Percentiles rank a stretch among this genome's conserved stretches.
Evolutionary conservation across 1,140 invertebrate genomes (phyloP).

Genomic region (Meloidogyne chitwoodi): DNA sequence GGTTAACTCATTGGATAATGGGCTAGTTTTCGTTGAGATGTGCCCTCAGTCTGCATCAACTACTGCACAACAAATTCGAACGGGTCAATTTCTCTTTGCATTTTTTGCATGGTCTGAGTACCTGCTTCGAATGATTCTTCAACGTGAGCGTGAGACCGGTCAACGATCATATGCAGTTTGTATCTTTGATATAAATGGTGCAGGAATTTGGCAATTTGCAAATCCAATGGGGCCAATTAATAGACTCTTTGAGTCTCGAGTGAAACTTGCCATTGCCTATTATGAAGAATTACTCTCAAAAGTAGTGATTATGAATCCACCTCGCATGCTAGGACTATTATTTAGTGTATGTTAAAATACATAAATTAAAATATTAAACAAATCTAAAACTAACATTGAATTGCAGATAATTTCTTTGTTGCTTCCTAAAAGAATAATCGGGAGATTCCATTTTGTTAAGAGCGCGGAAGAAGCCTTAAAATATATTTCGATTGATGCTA

Average conservation of each 20-base stretch:
- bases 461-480: conserved; percentile 24
- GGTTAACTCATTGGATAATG: conserved; percentile 42
- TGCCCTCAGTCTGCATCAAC: conserved; percentile 34
- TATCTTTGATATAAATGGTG: conserved; percentile 43
- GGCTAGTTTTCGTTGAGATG: conserved; percentile 43
- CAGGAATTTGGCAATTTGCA: conserved; percentile 31
- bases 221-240: conserved; percentile 45
- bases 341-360: conserved; percentile 30
- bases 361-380: not conserved
- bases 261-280: conserved; percentile 44
- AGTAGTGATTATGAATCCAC: conserved; percentile 46
- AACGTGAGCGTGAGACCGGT: conserved; percentile 36
- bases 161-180: conserved; percentile 38
- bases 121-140: conserved; percentile 36
- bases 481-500: conserved; percentile 29
- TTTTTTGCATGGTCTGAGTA: conserved; percentile 51
- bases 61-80: conserved; percentile 10
- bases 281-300: conserved; percentile 41
- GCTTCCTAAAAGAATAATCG: conserved; percentile 25
- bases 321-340: conserved; percentile 29
- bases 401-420: conserved; percentile 42
- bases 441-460: conserved; percentile 38
- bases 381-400: not conserved
- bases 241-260: conserved; percentile 36
- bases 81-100: conserved; percentile 31